Percentiles rank a stretch among this genome's conserved stretches.
These are phyloP conservation scores for Sminthurides bifidus DNA, from an alignment of 1,140 invertebrate species.

Conservation along the genomic window DNA sequence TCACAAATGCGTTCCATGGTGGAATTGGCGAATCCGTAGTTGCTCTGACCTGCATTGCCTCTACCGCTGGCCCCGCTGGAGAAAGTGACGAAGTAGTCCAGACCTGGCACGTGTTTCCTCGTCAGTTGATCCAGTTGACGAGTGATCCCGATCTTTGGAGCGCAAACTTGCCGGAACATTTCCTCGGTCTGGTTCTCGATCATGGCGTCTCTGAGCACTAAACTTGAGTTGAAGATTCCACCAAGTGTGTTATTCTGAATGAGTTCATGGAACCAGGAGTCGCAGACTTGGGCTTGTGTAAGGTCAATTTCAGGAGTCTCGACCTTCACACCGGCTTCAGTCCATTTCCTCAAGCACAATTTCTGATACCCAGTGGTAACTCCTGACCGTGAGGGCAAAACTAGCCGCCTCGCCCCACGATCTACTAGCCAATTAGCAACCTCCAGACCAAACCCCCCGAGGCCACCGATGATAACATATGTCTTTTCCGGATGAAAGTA, in stretches of 20 bases:
- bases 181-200: slow-evolving; percentile 74
- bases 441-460: slow-evolving; percentile 94
- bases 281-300: too few species aligned
- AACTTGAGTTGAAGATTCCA: slow-evolving; percentile 89
- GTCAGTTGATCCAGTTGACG: slow-evolving; percentile 61
- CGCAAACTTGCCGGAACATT: slow-evolving; percentile 58
- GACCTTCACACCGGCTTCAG: slow-evolving; percentile 58
- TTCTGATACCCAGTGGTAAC: slow-evolving; percentile 79
- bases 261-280: too few species aligned
- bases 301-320: slow-evolving; percentile 49
- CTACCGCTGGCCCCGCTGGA: slow-evolving; percentile 88
- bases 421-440: slow-evolving; percentile 76
- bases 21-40: slow-evolving; percentile 92
- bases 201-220: slow-evolving; percentile 71
- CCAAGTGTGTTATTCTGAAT: slow-evolving; percentile 43
- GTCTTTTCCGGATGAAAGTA: slow-evolving; percentile 76
- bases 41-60: slow-evolving; percentile 87
- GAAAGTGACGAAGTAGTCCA: slow-evolving; percentile 87
- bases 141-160: slow-evolving; percentile 51
- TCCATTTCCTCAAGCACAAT: slow-evolving; percentile 60
- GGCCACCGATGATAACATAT: slow-evolving; percentile 75
- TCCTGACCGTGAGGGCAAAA: slow-evolving; percentile 78
- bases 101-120: slow-evolving; percentile 55
- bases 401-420: slow-evolving; percentile 69
- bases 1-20: slow-evolving; percentile 92